Percentiles rank a stretch among this genome's conserved stretches.
Evolutionary conservation across 92 coral and sea anemone genomes (phyloP).

Genomic region (Montipora capitata): DNA sequence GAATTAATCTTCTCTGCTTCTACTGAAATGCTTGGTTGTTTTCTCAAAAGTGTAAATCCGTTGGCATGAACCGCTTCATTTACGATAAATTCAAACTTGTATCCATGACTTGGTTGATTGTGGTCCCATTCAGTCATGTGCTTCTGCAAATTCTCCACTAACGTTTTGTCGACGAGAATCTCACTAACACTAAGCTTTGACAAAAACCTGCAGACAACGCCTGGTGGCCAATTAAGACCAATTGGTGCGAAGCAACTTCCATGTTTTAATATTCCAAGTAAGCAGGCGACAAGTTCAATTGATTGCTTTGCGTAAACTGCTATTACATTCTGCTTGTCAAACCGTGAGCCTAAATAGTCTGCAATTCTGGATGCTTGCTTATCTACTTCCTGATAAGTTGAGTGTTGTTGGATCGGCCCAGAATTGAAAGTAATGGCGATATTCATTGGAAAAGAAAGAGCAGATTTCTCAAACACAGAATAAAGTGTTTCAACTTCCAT

Average conservation of each 20-base stretch:
- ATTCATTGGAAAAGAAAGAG: conserved; percentile 30
- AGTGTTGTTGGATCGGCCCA: conserved; percentile 55
- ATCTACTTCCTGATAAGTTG: conserved; percentile 76
- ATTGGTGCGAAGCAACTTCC: conserved; percentile 90
- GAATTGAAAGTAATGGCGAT: conserved; percentile 78
- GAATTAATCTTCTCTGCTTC: not conserved
- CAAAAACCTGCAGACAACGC: conserved; percentile 64
- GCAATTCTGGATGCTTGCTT: conserved; percentile 64
- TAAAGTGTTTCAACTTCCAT: conserved; percentile 12
- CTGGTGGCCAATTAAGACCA: conserved; percentile 76
- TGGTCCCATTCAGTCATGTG: not conserved
- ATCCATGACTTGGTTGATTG: not conserved
- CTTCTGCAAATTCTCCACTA: conserved; percentile 53
- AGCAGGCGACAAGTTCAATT: conserved; percentile 70
- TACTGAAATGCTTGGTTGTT: not conserved
- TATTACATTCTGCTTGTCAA: conserved; percentile 55
- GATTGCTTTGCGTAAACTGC: conserved; percentile 80
- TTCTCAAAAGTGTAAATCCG: conserved; percentile 61
- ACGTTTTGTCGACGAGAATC: conserved; percentile 59
- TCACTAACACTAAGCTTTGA: conserved; percentile 44
- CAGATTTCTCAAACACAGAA: conserved; percentile 28
- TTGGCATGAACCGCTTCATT: conserved; percentile 32
- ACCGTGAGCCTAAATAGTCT: conserved; percentile 46
- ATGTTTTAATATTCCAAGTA: conserved; percentile 82
- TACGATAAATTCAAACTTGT: not conserved